Evolutionary conservation across 2,888 invertebrate genomes (phyloP), one percentile per base, ranked within the genome.

Genomic region (Thyatira batis): DNA sequence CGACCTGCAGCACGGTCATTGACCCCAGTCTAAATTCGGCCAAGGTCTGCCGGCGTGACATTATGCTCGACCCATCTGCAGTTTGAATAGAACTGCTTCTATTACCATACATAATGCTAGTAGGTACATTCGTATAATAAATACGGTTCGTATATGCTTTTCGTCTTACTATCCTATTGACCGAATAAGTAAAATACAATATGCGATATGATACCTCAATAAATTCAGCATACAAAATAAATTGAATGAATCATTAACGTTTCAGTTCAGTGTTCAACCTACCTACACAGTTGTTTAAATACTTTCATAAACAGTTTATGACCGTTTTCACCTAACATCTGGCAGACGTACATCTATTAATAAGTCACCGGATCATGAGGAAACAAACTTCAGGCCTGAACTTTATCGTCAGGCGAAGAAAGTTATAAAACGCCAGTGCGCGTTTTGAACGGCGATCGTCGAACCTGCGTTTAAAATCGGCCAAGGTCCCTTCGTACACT

Each of bases 391-490:
- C 76, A 75, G 75, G 78, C 82, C 74, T 83, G 83, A 88, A 88
- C 81, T 90, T 87, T 88, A 89, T 85, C 78, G 82, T 72, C 80
- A 76, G 70, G 73, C 80, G 84, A 77, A 78, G 78, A 89, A 89
- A 87, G 84, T 84, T 85, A 78, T 85, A 88, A 89, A 90, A 86
- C 82, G 79, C 55, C 54, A 65, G 65, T 69, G 67, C 70, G 72
- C 73, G 77, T 73, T 76, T 76, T 76, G 69, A 73, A 72, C 76
- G 66, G 62, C 76, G 88, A 84, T 73, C 89, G 73, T 82, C 85
- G 89, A 91, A 89, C 89, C 80, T 82, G 78, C 70, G 80, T 83
- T 85, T 81, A 81, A 90, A 90, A 84, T 91, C 90, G 91, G 91
- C 91, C 91, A 91, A 91, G 91, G 91, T 89, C 86, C 77, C 71